Conservation (phyloP, 2,113 vertebrate species). For the Grus americana region DNA sequence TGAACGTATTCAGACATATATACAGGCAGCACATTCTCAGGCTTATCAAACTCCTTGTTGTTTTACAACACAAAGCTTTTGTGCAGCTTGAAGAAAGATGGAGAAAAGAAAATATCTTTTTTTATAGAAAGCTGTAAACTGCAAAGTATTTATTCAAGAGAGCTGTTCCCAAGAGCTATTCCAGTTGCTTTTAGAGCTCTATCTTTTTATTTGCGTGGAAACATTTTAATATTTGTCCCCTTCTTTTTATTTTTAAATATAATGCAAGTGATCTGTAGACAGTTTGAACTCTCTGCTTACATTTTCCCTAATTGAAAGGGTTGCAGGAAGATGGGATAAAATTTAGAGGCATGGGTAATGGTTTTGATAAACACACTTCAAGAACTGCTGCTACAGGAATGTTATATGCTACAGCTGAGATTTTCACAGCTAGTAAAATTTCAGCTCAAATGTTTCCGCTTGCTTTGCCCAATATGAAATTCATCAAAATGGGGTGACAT, state of each 20-base stretch:
- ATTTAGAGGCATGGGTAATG: neutral
- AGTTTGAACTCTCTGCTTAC: neutral
- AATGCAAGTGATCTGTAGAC: neutral
- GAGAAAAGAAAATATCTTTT: neutral
- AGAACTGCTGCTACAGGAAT: neutral
- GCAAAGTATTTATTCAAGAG: slow-evolving; percentile 25
- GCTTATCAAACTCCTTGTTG: neutral
- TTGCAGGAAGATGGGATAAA: neutral
- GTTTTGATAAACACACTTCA: slow-evolving; percentile 13
- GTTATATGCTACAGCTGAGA: neutral
- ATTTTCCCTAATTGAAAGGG: neutral
- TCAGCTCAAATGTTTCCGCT: neutral
- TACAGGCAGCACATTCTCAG: neutral
- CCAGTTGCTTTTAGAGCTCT: slow-evolving; percentile 9
- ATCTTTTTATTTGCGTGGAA: neutral
- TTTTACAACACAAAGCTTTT: neutral
- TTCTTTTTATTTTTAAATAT: slow-evolving; percentile 19
- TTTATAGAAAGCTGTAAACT: neutral
- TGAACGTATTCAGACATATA: neutral
- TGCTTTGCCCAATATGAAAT: neutral
- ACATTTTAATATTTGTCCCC: slow-evolving; percentile 6
- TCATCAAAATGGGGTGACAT: neutral
- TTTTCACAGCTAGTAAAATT: slow-evolving; percentile 4
- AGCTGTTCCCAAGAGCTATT: slow-evolving; percentile 19
- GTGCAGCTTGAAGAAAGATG: neutral